Evolutionary conservation across 1,140 invertebrate genomes (phyloP), one percentile per base, ranked within the genome.

Genomic region (Pteromalus puparum): DNA sequence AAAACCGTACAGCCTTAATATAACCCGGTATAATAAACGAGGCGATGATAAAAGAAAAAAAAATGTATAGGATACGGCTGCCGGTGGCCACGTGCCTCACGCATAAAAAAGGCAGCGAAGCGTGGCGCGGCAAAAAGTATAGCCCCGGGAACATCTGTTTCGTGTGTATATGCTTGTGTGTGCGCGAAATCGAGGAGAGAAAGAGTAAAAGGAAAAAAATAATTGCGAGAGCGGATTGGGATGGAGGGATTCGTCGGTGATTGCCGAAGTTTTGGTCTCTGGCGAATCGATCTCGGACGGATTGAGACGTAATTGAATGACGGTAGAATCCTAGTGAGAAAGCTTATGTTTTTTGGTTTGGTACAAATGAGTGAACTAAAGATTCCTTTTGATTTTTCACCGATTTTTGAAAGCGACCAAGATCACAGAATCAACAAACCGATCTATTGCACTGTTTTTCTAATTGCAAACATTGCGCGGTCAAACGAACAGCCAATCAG

Each of bases 61-160:
- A n/a, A 61, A 61, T 61, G 18, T n/a, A 61, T 21, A n/a, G n/a
- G n/a, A 18, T n/a, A 18, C 21, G 53, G 53, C 18, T 61, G 21
- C 18, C 21, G 53, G 18, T n/a, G 24, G 46, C 18, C 80, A 74
- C 68, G 80, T 81, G 80, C 80, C 48, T 21, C 48, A 10, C 18
- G 42, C 26, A 81, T 74, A 81, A 61, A 74, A 42, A 81, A 81
- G 68, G 28, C 3, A 21, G 6, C 6, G 30, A 28, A 70, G 79
- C 68, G 6, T 76, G 30, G 21, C 15, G 34, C 77, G 1, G 24
- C 28, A 79, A 79, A 81, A 81, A 81, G 67, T 53, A n/a, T n/a
- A 48, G 38, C 42, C 65, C 24, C 26, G 46, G 70, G n/a, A 81
- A 81, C 46, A 81, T 81, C 79, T 81, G 79, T 53, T 73, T 2